Percentiles rank a stretch among this genome's conserved stretches.
Evolutionary conservation across 1,140 invertebrate species (phyloP).

Genomic region (Sarcophaga peregrina): DNA sequence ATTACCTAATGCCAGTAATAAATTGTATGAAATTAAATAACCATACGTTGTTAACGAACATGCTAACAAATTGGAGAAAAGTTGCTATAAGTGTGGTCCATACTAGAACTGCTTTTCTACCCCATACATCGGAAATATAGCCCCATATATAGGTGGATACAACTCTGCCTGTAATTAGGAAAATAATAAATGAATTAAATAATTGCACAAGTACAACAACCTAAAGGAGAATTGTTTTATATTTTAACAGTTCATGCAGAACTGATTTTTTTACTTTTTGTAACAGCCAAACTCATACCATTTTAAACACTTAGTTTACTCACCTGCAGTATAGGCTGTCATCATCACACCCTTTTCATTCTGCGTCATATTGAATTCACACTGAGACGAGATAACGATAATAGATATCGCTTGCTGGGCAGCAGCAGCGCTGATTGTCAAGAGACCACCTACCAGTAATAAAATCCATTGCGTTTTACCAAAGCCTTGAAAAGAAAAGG

Average conservation of each 20-base stretch:
- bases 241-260: no score
- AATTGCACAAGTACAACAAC: no score
- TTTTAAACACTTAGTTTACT: not conserved
- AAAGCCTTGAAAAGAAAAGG: conserved; percentile 59
- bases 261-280: no score
- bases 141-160: conserved; percentile 69
- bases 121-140: conserved; percentile 69
- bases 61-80: conserved; percentile 64
- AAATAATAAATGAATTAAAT: not conserved
- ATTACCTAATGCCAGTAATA: conserved; percentile 72
- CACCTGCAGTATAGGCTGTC: conserved; percentile 66
- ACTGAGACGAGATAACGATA: conserved; percentile 63
- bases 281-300: not conserved
- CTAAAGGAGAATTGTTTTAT: no score
- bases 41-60: conserved; percentile 69
- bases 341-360: conserved; percentile 61
- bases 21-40: conserved; percentile 70
- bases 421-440: conserved; percentile 58
- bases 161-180: conserved; percentile 52
- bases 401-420: conserved; percentile 59
- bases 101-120: conserved; percentile 67
- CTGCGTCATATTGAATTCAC: conserved; percentile 66
- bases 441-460: conserved; percentile 63
- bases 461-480: conserved; percentile 71
- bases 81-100: conserved; percentile 60